Evolutionary conservation across 2,113 vertebrate species (phyloP), one percentile per base, ranked within the genome.

Genomic region (Pao palembangensis): DNA sequence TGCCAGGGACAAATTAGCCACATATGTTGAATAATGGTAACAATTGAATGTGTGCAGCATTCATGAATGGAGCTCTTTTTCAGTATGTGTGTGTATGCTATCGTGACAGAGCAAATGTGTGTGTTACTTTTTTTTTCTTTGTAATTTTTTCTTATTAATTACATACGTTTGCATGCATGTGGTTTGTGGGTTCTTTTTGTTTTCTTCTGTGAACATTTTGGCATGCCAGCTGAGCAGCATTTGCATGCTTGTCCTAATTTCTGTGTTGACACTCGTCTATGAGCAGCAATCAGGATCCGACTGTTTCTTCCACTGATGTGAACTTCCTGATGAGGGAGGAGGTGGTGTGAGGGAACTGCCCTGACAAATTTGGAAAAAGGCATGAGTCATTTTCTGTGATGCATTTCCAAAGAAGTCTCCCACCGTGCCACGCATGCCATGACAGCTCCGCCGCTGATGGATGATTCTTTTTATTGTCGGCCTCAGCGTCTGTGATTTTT

Each of bases 21-120:
- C 88, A 87, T 61, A 73, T 85, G 88, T 78, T 84, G 80, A 80
- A 77, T 85, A 78, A 80, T 67, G 75, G 66, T 79, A 77, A 66
- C 78, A 80, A 79, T 76, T 82, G 77, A 83, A 80, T 86, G 75
- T 65, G 80, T 67, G 53, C 80, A 87, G 78, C 69, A 60, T 80
- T 46, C 50, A 48, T 53, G 14, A 4, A 8, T 28, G 31, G 60
- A 62, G 28, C 50, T 63, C 52, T 16, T 49, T 3, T 48, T 34
- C 2, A 42, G 51, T 71, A 31, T 18, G 34, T 67, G 57, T 53
- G 47, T n/a, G 21, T 3, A 3, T 51, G 17, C 46, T 43, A 6
- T 3, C 56, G 46, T 58, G 41, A 63, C 18, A 10, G 38, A 51
- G 50, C 31, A 19, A 43, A 52, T 62, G 73, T 56, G 58, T 17